Evolutionary conservation across 2,113 vertebrate species (phyloP).

Genomic region (Coryphaenoides rupestris): DNA sequence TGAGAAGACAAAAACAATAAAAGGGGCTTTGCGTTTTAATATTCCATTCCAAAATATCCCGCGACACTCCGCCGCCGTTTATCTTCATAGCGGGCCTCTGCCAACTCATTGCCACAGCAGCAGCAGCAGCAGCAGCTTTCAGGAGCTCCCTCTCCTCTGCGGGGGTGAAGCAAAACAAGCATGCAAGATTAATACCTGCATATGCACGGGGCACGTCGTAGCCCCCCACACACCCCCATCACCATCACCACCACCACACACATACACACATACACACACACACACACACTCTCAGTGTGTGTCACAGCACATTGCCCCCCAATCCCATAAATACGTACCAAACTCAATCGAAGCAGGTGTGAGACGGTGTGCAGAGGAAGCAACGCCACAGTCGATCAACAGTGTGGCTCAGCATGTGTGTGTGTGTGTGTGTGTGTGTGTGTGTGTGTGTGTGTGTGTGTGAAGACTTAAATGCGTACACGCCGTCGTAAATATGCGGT

Average conservation of each 20-base stretch:
- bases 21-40: no score
- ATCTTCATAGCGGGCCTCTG: no score
- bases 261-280: not conserved
- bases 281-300: no score
- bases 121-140: not conserved
- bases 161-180: not conserved
- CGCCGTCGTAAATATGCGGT: no score
- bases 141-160: not conserved
- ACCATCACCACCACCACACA: not conserved
- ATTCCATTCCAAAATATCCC: no score
- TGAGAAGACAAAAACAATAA: no score
- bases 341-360: not conserved
- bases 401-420: not conserved
- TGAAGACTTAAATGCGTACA: no score
- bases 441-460: conserved; percentile 6
- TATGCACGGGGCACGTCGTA: not conserved
- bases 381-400: no score
- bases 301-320: not conserved
- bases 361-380: no score
- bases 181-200: not conserved
- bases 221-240: not conserved
- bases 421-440: conserved; percentile 1
- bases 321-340: not conserved
- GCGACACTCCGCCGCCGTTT: no score
- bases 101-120: no score